phyloP scores from a whole-genome alignment of 2,113 vertebrate species.

The Pedionomus torquatus region DNA sequence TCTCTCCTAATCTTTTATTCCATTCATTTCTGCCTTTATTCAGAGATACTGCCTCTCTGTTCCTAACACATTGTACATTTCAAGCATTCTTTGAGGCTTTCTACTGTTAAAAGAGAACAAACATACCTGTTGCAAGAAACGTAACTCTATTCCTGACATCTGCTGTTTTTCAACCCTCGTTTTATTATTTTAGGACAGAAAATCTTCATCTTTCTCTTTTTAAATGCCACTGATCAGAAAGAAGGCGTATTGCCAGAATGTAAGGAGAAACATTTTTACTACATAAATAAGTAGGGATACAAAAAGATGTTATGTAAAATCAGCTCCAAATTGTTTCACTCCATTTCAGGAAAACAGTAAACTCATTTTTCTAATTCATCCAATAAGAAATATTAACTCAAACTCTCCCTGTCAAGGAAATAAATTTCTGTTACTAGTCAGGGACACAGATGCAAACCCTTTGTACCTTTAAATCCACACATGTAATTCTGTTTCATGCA shows the following conservation, averaged over 20 bases:
- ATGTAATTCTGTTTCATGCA: not conserved
- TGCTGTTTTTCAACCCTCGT: not conserved
- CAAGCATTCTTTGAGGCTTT: slow-evolving; percentile 14
- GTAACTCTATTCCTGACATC: not conserved
- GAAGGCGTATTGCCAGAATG: not conserved
- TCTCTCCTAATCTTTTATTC: slow-evolving; percentile 58
- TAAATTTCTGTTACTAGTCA: not conserved
- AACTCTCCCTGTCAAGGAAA: not conserved
- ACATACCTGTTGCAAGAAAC: not conserved
- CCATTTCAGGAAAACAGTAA: slow-evolving; percentile 22
- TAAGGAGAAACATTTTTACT: not conserved
- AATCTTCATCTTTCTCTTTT: not conserved
- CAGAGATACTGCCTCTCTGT: slow-evolving; percentile 35
- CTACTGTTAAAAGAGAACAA: slow-evolving; percentile 10
- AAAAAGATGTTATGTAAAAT: not conserved
- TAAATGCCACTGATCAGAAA: not conserved
- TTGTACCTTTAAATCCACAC: not conserved
- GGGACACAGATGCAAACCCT: not conserved
- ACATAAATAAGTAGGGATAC: not conserved
- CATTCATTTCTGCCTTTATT: slow-evolving; percentile 55
- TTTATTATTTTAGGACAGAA: not conserved
- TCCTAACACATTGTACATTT: slow-evolving; percentile 38
- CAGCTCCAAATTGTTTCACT: not conserved
- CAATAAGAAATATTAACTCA: not conserved
- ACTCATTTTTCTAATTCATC: not conserved